phyloP scores from a whole-genome alignment of 2,888 invertebrate species.

The Agrotis puta region DNA sequence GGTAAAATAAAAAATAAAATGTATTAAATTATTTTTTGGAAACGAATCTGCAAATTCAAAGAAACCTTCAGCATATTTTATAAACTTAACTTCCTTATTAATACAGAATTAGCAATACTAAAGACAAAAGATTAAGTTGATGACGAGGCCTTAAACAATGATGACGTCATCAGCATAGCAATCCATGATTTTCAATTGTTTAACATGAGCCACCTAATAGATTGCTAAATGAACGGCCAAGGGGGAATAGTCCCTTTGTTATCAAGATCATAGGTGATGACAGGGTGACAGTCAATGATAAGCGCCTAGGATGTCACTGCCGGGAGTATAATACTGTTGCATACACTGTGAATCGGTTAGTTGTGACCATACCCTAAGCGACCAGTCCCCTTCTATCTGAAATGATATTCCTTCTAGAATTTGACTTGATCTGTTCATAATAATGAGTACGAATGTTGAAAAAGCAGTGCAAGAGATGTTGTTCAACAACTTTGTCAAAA shows the following conservation, averaged over 20 bases:
- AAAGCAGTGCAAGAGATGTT: too few relatives aligned
- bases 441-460: too few relatives aligned
- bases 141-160: neutral
- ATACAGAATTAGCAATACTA: too few relatives aligned
- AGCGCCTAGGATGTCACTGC: neutral
- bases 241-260: slow-evolving; percentile 10
- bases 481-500: too few relatives aligned
- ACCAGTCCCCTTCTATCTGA: neutral
- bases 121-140: neutral
- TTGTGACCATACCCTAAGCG: neutral
- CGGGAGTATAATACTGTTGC: neutral
- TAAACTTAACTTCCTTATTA: too few relatives aligned
- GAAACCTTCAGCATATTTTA: too few relatives aligned
- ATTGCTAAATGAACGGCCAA: slow-evolving; percentile 9
- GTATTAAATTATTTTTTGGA: too few relatives aligned
- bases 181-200: slow-evolving; percentile 17
- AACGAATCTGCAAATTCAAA: too few relatives aligned
- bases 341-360: slow-evolving; percentile 3
- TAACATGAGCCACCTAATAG: slow-evolving; percentile 7
- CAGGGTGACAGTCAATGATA: slow-evolving; percentile 21
- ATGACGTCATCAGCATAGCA: slow-evolving; percentile 16
- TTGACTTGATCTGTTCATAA: too few relatives aligned
- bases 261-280: slow-evolving; percentile 20
- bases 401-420: too few relatives aligned
- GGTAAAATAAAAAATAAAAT: too few relatives aligned